Evolutionary conservation across 1,140 invertebrate genomes (phyloP), one percentile per base, ranked within the genome.

Genomic region (Littorina saxatilis): DNA sequence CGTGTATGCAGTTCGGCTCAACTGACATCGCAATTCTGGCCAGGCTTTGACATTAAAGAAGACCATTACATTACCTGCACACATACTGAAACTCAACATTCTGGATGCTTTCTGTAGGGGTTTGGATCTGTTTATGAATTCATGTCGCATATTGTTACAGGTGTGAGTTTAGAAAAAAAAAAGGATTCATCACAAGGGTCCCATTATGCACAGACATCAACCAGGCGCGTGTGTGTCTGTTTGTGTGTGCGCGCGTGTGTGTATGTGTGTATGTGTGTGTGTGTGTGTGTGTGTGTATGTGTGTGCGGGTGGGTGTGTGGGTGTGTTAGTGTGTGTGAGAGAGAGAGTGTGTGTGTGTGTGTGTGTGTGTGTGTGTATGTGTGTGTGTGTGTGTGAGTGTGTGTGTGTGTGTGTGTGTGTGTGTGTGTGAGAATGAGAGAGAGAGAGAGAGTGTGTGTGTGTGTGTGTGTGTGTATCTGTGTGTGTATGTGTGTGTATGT

Each of bases 401-500:
- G 55, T 58, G 55, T 27, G 55, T 58, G 55, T 27, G 23, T 58
- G 55, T 27, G 55, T 58, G 55, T 58, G 55, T 27, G 55, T 23
- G 55, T 23, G 55, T 23, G 55, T 23, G 55, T 23, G 55, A 13
- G 55, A 13, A 27, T 58, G 55, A 4, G 55, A 13, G 23, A 4
- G 55, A 13, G 55, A 13, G 55, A 13, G 55, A 4, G 55, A 13
- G 55, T 58, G 7, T 11, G 55, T 58, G 55, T 23, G 55, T 11
- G 23, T 58, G 55, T 58, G 55, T 58, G 55, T 58, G 55, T 58
- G 55, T 58, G 55, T 7, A 3, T 11, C 9, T 58, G 55, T 58
- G 55, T 58, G 55, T 58, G 55, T 58, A 23, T 58, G 55, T 58
- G 55, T 58, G 55, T 58, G 55, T 58, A 23, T 58, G 55, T 58